Percentiles rank a stretch among this genome's conserved stretches.
Evolutionary conservation across 2,797 vertebrate species (phyloP).

Genomic region (Ctenochaetus hawaiiensis): DNA sequence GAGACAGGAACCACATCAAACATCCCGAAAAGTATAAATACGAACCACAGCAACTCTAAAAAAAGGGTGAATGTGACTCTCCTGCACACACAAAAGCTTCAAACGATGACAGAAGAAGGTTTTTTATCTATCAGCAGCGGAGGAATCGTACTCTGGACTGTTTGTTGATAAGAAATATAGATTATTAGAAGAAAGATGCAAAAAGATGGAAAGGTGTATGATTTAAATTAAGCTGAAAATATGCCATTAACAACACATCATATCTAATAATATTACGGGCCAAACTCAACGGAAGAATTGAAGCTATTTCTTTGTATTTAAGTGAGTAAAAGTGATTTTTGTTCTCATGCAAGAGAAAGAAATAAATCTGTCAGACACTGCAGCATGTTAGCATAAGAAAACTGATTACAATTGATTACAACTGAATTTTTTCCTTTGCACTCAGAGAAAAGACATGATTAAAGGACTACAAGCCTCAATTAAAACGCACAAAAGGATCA

Average conservation of each 20-base stretch:
- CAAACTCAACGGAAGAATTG: not conserved
- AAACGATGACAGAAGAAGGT: not conserved
- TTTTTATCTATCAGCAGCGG: slow-evolving; percentile 3
- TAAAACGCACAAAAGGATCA: too few relatives aligned
- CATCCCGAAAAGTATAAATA: not conserved
- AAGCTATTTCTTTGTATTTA: too few relatives aligned
- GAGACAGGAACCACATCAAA: not conserved
- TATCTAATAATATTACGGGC: not conserved
- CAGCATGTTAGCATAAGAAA: not conserved
- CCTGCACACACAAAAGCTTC: not conserved
- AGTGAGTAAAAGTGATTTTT: too few relatives aligned
- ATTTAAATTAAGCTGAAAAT: not conserved
- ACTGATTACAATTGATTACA: not conserved
- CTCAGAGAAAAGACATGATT: too few relatives aligned
- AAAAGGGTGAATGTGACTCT: not conserved
- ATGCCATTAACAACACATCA: too few relatives aligned
- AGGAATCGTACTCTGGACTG: slow-evolving; percentile 32
- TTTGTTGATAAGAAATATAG: slow-evolving; percentile 24
- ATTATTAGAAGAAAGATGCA: slow-evolving; percentile 1
- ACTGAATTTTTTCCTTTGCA: too few relatives aligned
- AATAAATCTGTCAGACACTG: too few relatives aligned
- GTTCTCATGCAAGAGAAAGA: too few relatives aligned
- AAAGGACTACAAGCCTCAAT: not conserved
- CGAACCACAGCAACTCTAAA: not conserved
- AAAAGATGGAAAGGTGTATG: not conserved